Base-by-base conservation (phyloP, 2,113 vertebrate genomes). In the Sylvicapra grimmia region DNA sequence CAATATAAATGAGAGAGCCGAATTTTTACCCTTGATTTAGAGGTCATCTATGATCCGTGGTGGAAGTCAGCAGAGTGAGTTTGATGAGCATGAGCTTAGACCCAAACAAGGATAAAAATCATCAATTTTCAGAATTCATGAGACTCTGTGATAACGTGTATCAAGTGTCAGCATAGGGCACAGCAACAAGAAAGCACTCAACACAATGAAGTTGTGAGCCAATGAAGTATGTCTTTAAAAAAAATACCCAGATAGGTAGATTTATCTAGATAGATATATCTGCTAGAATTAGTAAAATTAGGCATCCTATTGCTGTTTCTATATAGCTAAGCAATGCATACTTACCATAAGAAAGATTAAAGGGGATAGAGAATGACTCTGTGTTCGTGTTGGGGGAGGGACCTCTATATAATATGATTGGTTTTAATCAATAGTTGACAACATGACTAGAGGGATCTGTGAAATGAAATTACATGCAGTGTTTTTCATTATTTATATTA, bases 401-500 rank as follows among this genome's bases (percentile, higher is more conserved):
- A 19, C 1, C 12, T 59, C 16, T 85, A 5, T 27, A 58, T 59
- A 80, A 97, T 15, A 40, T 23, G 40, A 61, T 23, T 86, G 89
- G 29, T 59, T 89, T 97, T 95, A 89, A 90, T 72, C 49, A 94
- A 72, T 47, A 59, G 63, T 40, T 85, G 53, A 96, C 27, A 85
- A 59, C 15, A 23, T 58, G 15, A 29, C n/a, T 86, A 44, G 53
- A 65, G 49, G 23, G 29, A 58, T 53, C 63, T 47, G 40, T 72
- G 40, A 53, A 93, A 93, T 53, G 33, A 95, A 93, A 86, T 79
- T 72, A 75, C 15, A 90, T 8, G 29, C 1, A 18, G 9, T 84
- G 36, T 27, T 94, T 95, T 97, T 82, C 13, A 92, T 84, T 56
- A 84, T 84, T 61, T 93, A 89, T 87, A 49, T 88, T n/a, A 82